Conservation (phyloP, 2,113 vertebrate species). For the Melanerpes aurifrons region DNA sequence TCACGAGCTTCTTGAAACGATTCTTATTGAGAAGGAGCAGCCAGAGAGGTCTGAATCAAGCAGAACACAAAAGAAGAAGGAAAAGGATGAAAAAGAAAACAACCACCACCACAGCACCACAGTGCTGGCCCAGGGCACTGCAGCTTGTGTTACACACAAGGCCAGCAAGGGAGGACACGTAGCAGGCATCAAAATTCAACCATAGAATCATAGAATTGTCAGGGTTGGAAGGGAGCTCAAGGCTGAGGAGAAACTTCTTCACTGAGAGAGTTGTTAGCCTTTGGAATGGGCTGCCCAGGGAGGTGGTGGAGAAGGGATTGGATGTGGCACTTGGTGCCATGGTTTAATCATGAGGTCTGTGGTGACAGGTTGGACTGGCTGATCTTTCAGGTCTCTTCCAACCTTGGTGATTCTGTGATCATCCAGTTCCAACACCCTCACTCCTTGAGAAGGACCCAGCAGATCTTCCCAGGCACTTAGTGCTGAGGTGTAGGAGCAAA, state of each 20-base stretch:
- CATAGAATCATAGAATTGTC: too few species aligned
- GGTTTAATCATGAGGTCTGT: too few species aligned
- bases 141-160: neutral
- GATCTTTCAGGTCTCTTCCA: too few species aligned
- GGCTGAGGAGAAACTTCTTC: too few species aligned
- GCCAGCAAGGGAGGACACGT: neutral
- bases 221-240: too few species aligned
- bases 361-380: too few species aligned
- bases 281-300: too few species aligned
- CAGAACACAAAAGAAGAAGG: conserved; percentile 21
- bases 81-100: neutral
- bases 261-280: too few species aligned
- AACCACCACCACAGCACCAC: neutral
- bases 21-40: conserved; percentile 5
- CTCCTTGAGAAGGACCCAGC: neutral
- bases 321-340: too few species aligned
- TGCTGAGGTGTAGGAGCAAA: neutral
- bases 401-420: too few species aligned
- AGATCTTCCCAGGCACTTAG: neutral
- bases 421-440: too few species aligned
- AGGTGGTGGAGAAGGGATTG: too few species aligned
- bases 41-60: neutral
- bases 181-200: neutral
- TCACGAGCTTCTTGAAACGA: neutral
- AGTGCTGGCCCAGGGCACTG: neutral